Evolutionary conservation across 2,113 vertebrate genomes (phyloP).

Genomic region (Seriola rivoliana): DNA sequence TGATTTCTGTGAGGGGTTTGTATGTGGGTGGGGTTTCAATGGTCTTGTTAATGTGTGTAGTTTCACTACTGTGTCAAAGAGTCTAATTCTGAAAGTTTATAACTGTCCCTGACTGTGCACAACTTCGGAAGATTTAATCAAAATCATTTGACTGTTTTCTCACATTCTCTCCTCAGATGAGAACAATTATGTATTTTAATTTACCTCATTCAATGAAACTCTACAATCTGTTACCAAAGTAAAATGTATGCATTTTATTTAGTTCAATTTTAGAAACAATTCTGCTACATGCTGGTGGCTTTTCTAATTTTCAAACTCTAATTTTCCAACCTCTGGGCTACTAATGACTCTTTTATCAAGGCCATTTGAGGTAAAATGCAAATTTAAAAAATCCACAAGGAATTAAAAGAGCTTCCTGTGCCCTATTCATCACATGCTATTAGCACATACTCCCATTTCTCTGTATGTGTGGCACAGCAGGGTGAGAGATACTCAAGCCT

Average conservation of each 20-base stretch:
- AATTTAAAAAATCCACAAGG: slow-evolving; percentile 51
- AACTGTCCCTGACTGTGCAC: slow-evolving; percentile 19
- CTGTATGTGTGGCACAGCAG: slow-evolving; percentile 46
- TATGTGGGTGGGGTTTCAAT: background rate
- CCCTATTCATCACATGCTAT: slow-evolving; percentile 51
- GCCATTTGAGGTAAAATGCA: slow-evolving; percentile 34
- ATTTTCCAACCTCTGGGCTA: slow-evolving; percentile 30
- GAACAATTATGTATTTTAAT: slow-evolving; percentile 20
- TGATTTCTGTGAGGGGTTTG: background rate
- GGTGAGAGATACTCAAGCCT: slow-evolving; percentile 54
- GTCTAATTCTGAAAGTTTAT: slow-evolving; percentile 3
- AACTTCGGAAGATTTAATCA: slow-evolving; percentile 10
- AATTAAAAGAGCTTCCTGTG: slow-evolving; percentile 35
- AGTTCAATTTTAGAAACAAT: slow-evolving; percentile 3
- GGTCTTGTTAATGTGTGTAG: background rate
- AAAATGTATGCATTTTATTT: background rate
- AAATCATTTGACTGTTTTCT: slow-evolving; percentile 29
- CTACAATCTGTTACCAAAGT: slow-evolving; percentile 3
- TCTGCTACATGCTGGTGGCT: background rate
- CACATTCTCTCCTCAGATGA: slow-evolving; percentile 3
- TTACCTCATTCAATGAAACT: slow-evolving; percentile 28
- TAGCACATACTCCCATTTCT: slow-evolving; percentile 35
- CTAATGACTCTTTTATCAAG: slow-evolving; percentile 52
- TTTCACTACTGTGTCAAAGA: background rate
- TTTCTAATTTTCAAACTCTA: slow-evolving; percentile 12